Base-by-base conservation (phyloP, 2,888 invertebrate genomes). In the Lucinisca nassula region DNA sequence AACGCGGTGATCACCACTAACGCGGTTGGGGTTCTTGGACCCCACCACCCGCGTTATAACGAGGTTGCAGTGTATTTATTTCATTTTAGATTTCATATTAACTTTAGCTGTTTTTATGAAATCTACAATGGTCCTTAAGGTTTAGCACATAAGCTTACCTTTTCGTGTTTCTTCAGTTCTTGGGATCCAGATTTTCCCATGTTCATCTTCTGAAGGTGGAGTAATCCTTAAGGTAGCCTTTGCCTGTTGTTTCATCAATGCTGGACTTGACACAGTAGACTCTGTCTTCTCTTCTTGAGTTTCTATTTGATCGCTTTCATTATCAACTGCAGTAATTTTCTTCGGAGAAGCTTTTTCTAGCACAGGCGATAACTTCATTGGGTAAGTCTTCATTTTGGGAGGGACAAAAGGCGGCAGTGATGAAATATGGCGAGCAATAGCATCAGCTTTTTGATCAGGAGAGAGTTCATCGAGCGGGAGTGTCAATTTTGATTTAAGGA, bases 331-430 rank as follows among this genome's bases (percentile, higher is more conserved):
- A 45, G 89, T 90, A n/a, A 83, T 85, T 55, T 84, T 86, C 58
- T 83, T 87, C 58, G 88, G 86, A 14, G 90, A 88, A 30, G 78
- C 79, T 55, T 82, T 85, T 83, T 94, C 94, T 27, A 92, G 84
- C 6, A 94, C 94, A 12, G 94, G 94, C 67, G 94, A 93, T 58
- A 94, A 79, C 37, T 89, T 91, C 51, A 87, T 87, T 24, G 93
- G 93, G 78, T 93, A 91, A 58, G 75, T 86, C 82, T 94, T 94
- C 83, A 91, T 90, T 90, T 94, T 94, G 30, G 94, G 94, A 88
- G 94, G 94, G 40, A 94, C 92, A 87, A 94, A 93, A 67, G 94
- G 94, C 84, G 94, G 92, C 30, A 93, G 79, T 21, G 91, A 91
- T 45, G 92, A 88, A 35, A 93, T 93, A 84, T 94, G 93, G 32